Evolutionary conservation across 2,888 invertebrate species (phyloP).

Genomic region (Gastracanthus pulcherrimus): DNA sequence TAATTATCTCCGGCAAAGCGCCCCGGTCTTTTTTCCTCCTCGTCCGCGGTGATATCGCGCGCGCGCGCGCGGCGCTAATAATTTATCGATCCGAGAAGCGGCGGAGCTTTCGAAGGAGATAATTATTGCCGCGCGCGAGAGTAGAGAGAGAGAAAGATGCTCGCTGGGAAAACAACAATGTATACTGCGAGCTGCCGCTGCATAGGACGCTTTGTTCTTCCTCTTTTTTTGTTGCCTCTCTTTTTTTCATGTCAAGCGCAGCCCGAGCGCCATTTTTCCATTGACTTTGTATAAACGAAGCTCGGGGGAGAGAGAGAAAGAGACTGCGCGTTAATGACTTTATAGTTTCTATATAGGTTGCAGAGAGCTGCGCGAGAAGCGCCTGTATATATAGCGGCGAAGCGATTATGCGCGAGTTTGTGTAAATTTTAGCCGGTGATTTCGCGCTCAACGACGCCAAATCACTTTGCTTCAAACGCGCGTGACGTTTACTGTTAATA

Average conservation of each 20-base stretch:
- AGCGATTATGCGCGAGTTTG: conserved; percentile 32
- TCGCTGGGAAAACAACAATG: conserved; percentile 31
- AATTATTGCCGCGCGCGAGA: conserved; percentile 36
- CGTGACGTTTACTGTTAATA: conserved; percentile 34
- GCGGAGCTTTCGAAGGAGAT: conserved; percentile 22
- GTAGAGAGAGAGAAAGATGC: neutral
- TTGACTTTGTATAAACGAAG: too few species aligned
- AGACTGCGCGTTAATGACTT: conserved; percentile 45
- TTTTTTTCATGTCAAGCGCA: conserved; percentile 44
- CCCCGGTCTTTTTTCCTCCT: conserved; percentile 10
- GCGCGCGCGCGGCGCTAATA: conserved; percentile 36
- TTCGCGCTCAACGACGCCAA: conserved; percentile 4
- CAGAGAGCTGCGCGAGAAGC: neutral
- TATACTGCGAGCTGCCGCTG: neutral
- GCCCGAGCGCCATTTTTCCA: neutral
- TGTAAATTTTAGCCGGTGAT: conserved; percentile 13
- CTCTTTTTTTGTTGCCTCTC: neutral
- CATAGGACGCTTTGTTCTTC: neutral
- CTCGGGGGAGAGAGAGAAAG: neutral
- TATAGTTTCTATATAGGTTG: neutral
- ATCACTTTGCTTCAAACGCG: conserved; percentile 9
- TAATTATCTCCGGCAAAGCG: conserved; percentile 46
- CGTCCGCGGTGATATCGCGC: neutral
- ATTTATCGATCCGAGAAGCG: conserved; percentile 51
- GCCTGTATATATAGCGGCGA: neutral